phyloP scores from a whole-genome alignment of 2,113 vertebrate species.

The Chionodraco myersi region DNA sequence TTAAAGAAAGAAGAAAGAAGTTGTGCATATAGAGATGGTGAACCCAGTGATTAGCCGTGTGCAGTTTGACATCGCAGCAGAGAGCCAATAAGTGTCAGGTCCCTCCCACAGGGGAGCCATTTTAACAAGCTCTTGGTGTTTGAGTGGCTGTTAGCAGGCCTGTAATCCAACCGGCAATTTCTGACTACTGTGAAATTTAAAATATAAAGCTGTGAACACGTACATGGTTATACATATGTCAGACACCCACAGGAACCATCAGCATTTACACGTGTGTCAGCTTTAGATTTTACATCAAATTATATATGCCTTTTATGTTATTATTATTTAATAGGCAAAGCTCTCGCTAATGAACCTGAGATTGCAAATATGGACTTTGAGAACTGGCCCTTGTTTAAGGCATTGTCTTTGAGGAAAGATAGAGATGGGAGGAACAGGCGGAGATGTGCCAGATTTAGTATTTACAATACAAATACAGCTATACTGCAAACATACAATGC shows the following conservation, averaged over 20 bases:
- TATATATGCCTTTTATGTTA: background rate
- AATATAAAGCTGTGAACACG: conserved; percentile 8
- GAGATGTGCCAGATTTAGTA: conserved; percentile 9
- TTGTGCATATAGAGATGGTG: conserved; percentile 17
- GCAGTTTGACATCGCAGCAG: conserved; percentile 37
- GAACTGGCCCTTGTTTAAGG: background rate
- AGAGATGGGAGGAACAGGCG: background rate
- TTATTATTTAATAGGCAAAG: no score
- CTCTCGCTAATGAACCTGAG: no score
- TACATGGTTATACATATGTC: background rate
- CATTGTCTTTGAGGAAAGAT: background rate
- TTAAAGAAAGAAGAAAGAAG: conserved; percentile 19
- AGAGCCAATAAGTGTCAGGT: conserved; percentile 64
- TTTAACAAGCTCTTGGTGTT: conserved; percentile 65
- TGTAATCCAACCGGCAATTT: conserved; percentile 39
- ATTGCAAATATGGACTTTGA: no score
- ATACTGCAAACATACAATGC: conserved; percentile 2
- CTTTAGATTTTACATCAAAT: background rate
- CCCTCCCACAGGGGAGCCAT: conserved; percentile 52
- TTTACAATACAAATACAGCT: conserved; percentile 5
- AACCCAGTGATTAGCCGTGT: conserved; percentile 23
- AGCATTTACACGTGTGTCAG: background rate
- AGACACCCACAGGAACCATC: background rate
- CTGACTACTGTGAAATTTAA: conserved; percentile 21
- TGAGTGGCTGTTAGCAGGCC: conserved; percentile 46